phyloP scores from a whole-genome alignment of 2,888 invertebrate species.

The Dioctria rufipes region DNA sequence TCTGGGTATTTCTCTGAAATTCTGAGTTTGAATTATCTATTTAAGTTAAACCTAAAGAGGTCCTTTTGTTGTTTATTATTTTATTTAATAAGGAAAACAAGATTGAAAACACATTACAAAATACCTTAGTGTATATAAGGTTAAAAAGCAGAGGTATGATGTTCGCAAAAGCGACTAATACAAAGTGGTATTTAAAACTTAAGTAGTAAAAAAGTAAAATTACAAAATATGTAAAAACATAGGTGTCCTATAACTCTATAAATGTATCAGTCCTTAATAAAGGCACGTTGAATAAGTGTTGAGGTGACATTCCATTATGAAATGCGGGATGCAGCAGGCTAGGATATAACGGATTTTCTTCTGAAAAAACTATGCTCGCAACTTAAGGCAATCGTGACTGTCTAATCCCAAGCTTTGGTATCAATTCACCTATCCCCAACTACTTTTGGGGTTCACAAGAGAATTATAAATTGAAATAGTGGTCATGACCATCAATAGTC shows the following conservation, averaged over 20 bases:
- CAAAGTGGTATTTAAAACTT: constrained; percentile 41
- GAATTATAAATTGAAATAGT: background rate
- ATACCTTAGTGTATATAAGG: constrained; percentile 31
- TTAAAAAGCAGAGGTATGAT: constrained; percentile 49
- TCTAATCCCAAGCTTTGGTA: constrained; percentile 7
- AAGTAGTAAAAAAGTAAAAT: constrained; percentile 38
- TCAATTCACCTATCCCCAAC: constrained; percentile 11
- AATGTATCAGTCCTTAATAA: constrained; percentile 46
- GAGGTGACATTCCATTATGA: background rate
- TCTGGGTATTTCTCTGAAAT: too few relatives aligned
- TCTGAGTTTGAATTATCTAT: too few relatives aligned
- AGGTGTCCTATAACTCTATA: constrained; percentile 20
- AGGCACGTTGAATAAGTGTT: constrained; percentile 42
- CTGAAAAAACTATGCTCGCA: background rate
- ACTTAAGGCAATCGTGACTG: background rate
- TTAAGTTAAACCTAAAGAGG: background rate
- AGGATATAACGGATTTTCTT: background rate
- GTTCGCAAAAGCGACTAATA: constrained; percentile 49
- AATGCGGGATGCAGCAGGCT: background rate
- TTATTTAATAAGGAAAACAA: constrained; percentile 36
- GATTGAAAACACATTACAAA: constrained; percentile 35
- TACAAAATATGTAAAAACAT: constrained; percentile 41
- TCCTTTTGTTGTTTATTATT: background rate
- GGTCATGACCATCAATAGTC: constrained; percentile 55
- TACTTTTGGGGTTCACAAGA: background rate